Percentiles rank a stretch among this genome's conserved stretches.
These are phyloP conservation scores for Tokudaia tokunoshimensis DNA, from an alignment of 2,797 vertebrate genomes.

Conservation along the genomic window DNA sequence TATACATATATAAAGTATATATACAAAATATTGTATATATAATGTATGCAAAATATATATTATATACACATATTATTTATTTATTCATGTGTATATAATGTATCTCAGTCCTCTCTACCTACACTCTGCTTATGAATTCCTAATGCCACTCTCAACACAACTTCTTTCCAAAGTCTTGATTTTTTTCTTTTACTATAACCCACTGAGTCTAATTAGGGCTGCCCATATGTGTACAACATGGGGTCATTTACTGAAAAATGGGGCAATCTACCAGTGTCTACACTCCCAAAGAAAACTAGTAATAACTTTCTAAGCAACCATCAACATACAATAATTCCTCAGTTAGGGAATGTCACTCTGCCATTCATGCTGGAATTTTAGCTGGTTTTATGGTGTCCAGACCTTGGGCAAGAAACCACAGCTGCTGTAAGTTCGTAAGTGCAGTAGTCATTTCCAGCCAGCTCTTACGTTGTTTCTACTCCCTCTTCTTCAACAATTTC, in stretches of 20 bases:
- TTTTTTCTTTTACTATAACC: not conserved
- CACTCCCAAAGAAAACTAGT: not conserved
- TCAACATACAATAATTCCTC: not conserved
- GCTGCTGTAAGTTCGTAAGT: too few species aligned
- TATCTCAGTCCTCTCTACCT: not conserved
- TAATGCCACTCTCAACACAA: not conserved
- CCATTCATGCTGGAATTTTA: not conserved
- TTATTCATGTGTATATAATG: not conserved
- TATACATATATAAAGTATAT: not conserved
- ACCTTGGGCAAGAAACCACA: not conserved
- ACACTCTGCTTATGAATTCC: not conserved
- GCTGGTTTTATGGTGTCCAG: not conserved
- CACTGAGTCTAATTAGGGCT: not conserved
- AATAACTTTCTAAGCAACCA: not conserved
- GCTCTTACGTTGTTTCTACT: not conserved
- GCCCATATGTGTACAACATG: not conserved
- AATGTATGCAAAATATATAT: not conserved
- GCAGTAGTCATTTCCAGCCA: not conserved
- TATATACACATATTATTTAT: not conserved
- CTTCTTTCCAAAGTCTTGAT: not conserved
- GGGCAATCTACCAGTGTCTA: not conserved
- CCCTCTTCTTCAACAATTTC: not conserved
- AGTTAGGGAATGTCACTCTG: not conserved
- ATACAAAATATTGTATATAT: not conserved
- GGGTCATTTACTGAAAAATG: too few species aligned